Evolutionary conservation across 1,140 invertebrate genomes (phyloP).

Genomic region (Cardiocondyla obscurior): DNA sequence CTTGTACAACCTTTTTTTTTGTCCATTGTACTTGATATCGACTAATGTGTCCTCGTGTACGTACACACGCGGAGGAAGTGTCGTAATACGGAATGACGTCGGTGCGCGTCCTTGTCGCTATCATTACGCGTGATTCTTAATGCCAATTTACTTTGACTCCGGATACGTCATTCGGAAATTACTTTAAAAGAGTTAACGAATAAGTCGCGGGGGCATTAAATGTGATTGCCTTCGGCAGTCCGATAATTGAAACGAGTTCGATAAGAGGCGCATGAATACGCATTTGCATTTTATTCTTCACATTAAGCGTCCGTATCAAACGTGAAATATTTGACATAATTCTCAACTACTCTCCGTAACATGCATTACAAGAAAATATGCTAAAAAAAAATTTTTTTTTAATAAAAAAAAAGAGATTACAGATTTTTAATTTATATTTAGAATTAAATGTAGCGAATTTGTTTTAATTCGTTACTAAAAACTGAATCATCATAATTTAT

Average conservation of each 20-base stretch:
- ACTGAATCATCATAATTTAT: not conserved
- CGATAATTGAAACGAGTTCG: constrained; percentile 13
- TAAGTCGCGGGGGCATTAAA: not conserved
- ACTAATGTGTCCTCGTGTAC: constrained; percentile 8
- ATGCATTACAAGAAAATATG: not conserved
- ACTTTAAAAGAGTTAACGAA: not conserved
- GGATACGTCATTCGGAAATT: not conserved
- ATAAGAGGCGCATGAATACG: not conserved
- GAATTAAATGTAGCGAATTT: too few relatives aligned
- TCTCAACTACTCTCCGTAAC: not conserved
- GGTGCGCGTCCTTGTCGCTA: constrained; percentile 60
- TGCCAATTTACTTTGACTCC: constrained; percentile 27
- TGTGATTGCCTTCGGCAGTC: not conserved
- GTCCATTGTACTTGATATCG: constrained; percentile 43
- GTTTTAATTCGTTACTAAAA: not conserved
- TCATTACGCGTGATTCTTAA: constrained; percentile 57
- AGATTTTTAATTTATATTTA: too few relatives aligned
- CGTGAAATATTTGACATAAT: not conserved
- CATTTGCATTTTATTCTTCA: not conserved
- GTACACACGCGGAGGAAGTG: constrained; percentile 56
- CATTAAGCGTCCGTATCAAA: not conserved
- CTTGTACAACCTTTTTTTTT: constrained; percentile 55
- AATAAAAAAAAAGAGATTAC: not conserved
- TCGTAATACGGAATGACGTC: constrained; percentile 62
- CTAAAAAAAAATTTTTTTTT: not conserved